Evolutionary conservation across 2,888 invertebrate species (phyloP).

Genomic region (Clepsis dumicolana): DNA sequence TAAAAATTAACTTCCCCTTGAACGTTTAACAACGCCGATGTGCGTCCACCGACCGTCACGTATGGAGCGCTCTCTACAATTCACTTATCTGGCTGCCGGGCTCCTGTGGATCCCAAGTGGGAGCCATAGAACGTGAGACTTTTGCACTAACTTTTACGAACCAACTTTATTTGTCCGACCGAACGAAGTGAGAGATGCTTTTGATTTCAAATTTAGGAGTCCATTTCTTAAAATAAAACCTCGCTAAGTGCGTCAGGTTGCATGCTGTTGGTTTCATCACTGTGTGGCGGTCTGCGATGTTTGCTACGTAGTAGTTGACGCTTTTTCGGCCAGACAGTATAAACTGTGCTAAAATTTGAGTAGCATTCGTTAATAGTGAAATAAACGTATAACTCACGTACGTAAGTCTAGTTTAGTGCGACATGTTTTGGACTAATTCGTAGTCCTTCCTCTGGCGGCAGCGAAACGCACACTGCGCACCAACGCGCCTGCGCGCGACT

Average conservation of each 20-base stretch:
- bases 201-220: conserved; percentile 41
- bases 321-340: no score
- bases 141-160: conserved; percentile 56
- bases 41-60: conserved; percentile 33
- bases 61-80: conserved; percentile 62
- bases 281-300: no score
- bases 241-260: neutral
- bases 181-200: conserved; percentile 46
- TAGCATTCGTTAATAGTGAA: no score
- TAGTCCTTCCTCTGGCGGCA: no score
- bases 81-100: conserved; percentile 63
- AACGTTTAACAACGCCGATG: conserved; percentile 31
- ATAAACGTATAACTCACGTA: no score
- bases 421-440: no score
- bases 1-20: neutral
- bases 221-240: conserved; percentile 14
- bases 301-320: no score
- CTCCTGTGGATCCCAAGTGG: conserved; percentile 57
- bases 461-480: no score
- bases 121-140: conserved; percentile 61
- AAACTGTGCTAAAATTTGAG: no score
- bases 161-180: conserved; percentile 52
- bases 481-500: no score
- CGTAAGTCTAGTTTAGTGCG: no score
- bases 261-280: no score